These are phyloP conservation scores for Apocrypta bakeri DNA, from an alignment of 1,140 invertebrate genomes.

Conservation along the genomic window DNA sequence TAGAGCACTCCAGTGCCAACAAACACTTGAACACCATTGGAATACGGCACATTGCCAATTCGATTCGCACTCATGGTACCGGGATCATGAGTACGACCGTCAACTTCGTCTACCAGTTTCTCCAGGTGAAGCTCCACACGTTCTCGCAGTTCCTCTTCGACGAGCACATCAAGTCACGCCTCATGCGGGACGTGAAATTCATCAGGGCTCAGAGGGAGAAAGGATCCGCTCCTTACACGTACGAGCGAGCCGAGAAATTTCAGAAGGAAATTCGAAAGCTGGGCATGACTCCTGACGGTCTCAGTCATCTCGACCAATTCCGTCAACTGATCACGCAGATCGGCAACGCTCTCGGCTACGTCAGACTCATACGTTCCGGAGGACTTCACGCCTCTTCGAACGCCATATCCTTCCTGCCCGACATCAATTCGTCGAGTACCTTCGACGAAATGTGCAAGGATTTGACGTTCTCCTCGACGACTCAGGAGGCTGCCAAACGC, in stretches of 20 bases:
- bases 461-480: slow-evolving; percentile 76
- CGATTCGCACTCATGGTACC: slow-evolving; percentile 96
- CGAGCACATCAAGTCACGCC: slow-evolving; percentile 97
- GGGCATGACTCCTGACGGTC: slow-evolving; percentile 87
- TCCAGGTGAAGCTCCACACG: slow-evolving; percentile 93
- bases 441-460: slow-evolving; percentile 78
- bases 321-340: slow-evolving; percentile 94
- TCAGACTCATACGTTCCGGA: slow-evolving; percentile 94
- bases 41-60: slow-evolving; percentile 97
- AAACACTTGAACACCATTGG: slow-evolving; percentile 98
- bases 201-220: slow-evolving; percentile 72
- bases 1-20: slow-evolving; percentile 93
- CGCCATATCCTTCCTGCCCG: slow-evolving; percentile 92
- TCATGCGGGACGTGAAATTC: slow-evolving; percentile 91
- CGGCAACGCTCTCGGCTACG: slow-evolving; percentile 97
- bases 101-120: slow-evolving; percentile 97
- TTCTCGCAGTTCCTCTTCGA: slow-evolving; percentile 99
- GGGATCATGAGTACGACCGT: slow-evolving; percentile 98
- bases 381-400: slow-evolving; percentile 94
- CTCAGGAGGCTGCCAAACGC: slow-evolving; percentile 79
- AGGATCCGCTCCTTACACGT: slow-evolving; percentile 77
- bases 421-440: slow-evolving; percentile 82
- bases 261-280: slow-evolving; percentile 94
- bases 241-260: slow-evolving; percentile 96
- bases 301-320: slow-evolving; percentile 95